Evolutionary conservation across 2,888 invertebrate species (phyloP).

Genomic region (Bombyx huttoni): DNA sequence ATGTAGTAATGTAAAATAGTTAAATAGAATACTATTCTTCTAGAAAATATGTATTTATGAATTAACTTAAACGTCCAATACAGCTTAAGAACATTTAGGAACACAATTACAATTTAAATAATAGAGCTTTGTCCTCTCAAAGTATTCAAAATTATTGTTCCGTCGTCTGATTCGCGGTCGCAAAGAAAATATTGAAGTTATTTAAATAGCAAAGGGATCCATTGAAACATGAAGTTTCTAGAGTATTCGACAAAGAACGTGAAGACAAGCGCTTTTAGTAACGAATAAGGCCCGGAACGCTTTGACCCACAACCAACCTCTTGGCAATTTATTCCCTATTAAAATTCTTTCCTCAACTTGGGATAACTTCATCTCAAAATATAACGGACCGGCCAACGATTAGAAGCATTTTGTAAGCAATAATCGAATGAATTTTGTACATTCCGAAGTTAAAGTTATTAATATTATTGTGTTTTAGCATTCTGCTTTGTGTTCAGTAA

Average conservation of each 20-base stretch:
- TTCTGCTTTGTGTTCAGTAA: background rate
- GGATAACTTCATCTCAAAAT: conserved; percentile 38
- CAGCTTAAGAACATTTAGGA: too few relatives aligned
- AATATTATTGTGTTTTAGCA: conserved; percentile 6
- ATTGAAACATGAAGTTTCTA: conserved; percentile 27
- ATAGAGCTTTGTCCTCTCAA: background rate
- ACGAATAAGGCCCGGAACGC: conserved; percentile 41
- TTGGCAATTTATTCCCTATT: conserved; percentile 52
- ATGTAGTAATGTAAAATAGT: too few relatives aligned
- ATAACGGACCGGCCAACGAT: conserved; percentile 14
- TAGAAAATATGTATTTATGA: too few relatives aligned
- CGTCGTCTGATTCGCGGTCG: background rate
- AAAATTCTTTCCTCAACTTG: conserved; percentile 52
- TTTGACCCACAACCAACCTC: conserved; percentile 40
- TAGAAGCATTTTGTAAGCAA: conserved; percentile 13
- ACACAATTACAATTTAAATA: too few relatives aligned
- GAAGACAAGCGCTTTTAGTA: conserved; percentile 29
- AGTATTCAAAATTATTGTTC: background rate
- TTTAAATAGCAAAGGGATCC: conserved; percentile 35
- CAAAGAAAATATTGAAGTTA: conserved; percentile 27
- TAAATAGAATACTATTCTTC: too few relatives aligned
- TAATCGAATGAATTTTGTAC: conserved; percentile 19
- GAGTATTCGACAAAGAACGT: conserved; percentile 27
- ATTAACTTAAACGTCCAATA: too few relatives aligned
- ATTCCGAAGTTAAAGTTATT: conserved; percentile 15